Base-by-base conservation (phyloP, 2,797 vertebrate genomes). In the Gallinago nigripennis region DNA sequence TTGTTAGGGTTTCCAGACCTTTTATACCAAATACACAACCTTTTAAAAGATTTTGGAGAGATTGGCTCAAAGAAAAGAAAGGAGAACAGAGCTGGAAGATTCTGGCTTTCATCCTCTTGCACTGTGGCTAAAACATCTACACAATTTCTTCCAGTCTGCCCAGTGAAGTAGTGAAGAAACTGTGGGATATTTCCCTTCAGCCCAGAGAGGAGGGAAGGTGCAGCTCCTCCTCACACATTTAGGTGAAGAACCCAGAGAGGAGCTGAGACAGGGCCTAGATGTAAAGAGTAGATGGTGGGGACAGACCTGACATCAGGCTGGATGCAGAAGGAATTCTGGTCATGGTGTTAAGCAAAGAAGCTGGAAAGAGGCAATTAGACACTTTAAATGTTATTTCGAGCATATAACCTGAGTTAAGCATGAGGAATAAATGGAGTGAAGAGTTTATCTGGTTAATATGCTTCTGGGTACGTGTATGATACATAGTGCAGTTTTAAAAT, bases 1-100 rank as follows among this genome's bases (percentile, higher is more conserved):
- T 66, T 48, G 66, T 80, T 89, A 68, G 30, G 43, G 37, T 50
- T 94, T 41, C 57, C 54, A 95, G 57, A 46, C 76, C 61, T 82
- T 82, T 84, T 54, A 13, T 53, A 64, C 27, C 46, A 73, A 73
- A 87, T 23, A 19, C 7, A 60, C 16, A 63, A 24, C 16, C 13
- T 85, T 66, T 51, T 73, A 27, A 60, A 84, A 33, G 21, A 20
- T 50, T 73, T 45, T 45, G 25, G 28, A 82, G 35, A 82, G 56
- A 71, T 90, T 80, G 85, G 2, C 31, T 86, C 15, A 28, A 82
- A 70, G 37, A 39, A 81, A 60, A 46, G 23, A 51, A 54, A 66
- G 23, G 18, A 61, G 48, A 86, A 48, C 21, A 58, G 39, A 64
- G 27, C n/a, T 80, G 23, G 57, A 85, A 63, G 35, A 21, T 73